Base-by-base conservation (phyloP, 1,140 invertebrate genomes). In the Uloborus diversus region DNA sequence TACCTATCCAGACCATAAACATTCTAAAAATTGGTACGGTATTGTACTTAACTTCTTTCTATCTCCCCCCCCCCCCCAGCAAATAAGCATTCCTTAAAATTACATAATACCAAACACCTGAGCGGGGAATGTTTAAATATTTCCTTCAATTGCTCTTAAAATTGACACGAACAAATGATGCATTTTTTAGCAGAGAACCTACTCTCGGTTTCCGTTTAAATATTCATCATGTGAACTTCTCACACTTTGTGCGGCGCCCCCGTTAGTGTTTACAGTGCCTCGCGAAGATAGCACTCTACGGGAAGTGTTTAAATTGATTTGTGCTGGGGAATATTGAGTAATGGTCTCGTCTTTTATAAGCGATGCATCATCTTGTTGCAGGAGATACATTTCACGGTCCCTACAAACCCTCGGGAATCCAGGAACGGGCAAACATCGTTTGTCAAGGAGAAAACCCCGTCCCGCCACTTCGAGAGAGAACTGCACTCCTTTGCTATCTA, bases 281-380 rank as follows among this genome's bases (percentile, higher is more conserved):
- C 69, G 53, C 69, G 20, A 59, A 71, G 69, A 75, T 75, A 78
- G 73, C 73, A 78, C 70, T 73, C 70, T 73, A 78, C 61, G 73
- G 61, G 62, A 78, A 78, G 73, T 78, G 73, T 78, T 78, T 78
- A 65, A 78, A 78, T 78, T 78, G 73, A 78, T 78, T 78, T 78
- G 73, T 78, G 73, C 73, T 27, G 33, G 32, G 30, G 73, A 65
- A 78, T 78, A 78, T 78, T 78, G 73, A 78, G 73, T 78, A 78
- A 78, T 78, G 73, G 73, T 42, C 61, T 66, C 73, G 62, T 78
- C 73, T 78, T 78, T 78, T 78, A 78, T 78, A 78, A 78, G 73
- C 73, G 73, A 78, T 78, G 73, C 73, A 78, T 78, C 73, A 78
- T 78, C 61, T 37, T 66, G 62, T 78, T 66, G 53, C 61, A 56